Percentiles rank a stretch among this genome's conserved stretches.
Evolutionary conservation across 2,113 vertebrate species (phyloP).

Genomic region (Oriolus oriolus): DNA sequence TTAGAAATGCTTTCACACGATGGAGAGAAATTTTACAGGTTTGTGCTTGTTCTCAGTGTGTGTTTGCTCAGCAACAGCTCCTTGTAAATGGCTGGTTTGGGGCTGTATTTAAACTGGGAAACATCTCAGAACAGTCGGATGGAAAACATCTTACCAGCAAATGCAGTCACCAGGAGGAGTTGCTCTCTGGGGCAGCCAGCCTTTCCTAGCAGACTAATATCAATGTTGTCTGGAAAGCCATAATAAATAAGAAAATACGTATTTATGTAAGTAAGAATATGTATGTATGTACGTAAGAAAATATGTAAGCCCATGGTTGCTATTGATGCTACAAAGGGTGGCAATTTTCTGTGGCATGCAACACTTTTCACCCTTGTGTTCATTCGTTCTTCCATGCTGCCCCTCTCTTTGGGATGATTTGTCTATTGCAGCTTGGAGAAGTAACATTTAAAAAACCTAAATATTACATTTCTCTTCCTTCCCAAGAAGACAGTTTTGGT

Average conservation of each 20-base stretch:
- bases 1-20: background rate
- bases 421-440: background rate
- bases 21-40: constrained; percentile 9
- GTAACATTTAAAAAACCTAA: background rate
- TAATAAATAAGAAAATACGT: background rate
- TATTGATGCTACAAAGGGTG: background rate
- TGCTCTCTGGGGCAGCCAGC: background rate
- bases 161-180: background rate
- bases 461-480: background rate
- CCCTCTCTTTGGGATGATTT: background rate
- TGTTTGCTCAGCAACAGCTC: constrained; percentile 1
- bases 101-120: constrained; percentile 1
- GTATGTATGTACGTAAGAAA: too few relatives aligned
- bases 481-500: background rate
- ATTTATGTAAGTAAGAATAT: too few relatives aligned
- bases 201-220: background rate
- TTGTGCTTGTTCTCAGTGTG: background rate
- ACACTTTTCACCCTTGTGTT: background rate
- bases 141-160: background rate
- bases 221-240: background rate
- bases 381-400: fast-evolving
- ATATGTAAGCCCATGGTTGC: background rate
- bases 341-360: background rate
- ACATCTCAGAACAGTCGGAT: background rate
- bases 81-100: background rate